Base-by-base conservation (phyloP, 2,113 vertebrate species). In the Passer domesticus region DNA sequence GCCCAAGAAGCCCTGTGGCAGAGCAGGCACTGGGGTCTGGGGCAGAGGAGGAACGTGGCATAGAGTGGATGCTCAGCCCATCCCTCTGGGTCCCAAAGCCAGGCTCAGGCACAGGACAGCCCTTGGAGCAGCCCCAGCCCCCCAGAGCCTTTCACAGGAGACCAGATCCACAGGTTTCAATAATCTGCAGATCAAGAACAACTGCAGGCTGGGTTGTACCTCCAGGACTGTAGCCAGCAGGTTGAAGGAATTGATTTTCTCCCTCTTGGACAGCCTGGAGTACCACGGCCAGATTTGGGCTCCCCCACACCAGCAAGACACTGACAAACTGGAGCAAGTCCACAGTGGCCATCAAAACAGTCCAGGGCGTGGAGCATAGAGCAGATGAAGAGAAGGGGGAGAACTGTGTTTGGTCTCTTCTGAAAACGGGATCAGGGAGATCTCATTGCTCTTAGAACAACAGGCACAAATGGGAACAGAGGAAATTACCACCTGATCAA, bases 11-110 rank as follows among this genome's bases (percentile, higher is more conserved):
- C 58, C 58, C 78, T 5, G 31, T 23, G 68, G 37, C 67, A 67
- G 73, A 30, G 81, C 52, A 76, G 6, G 1, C 2, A 1, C 39
- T 7, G 37, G 52, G 12, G 25, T 28, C 37, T 33, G 52, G 56
- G 46, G 30, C 13, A 20, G 46, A 46, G 70, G 15, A 83, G 52
- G 37, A 69, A 9, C 2, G 0, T 2, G 17, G 53, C 58, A 17
- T 31, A 2, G 1, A 0, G 22, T 3, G 14, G 22, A 19, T 9
- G 25, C 8, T 17, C 77, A 80, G 47, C 58, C 44, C 8, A 2
- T 19, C 50, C 8, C 77, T 20, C 1, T 1, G 4, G 15, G 17
- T 25, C 47, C 63, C 44, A 55, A 15, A 5, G 15, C 41, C n/a
- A 22, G 83, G 27, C 33, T 15, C 76, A 46, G 76, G 46, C 62